These are phyloP conservation scores for Drosophila mimica DNA, from an alignment of 2,888 invertebrate genomes.

Conservation along the genomic window DNA sequence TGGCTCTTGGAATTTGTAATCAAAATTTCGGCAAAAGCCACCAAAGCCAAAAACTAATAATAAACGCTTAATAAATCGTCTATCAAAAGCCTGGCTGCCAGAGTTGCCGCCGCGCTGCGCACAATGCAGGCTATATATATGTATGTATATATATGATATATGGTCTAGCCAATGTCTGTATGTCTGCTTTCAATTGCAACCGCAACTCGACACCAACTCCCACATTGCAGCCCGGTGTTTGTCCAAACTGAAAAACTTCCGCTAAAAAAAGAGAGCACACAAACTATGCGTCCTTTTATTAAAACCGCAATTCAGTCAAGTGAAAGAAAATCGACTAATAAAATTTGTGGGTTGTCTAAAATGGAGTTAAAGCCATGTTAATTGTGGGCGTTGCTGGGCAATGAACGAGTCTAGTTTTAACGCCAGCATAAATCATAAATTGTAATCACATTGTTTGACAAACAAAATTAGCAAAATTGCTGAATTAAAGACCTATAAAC, in stretches of 20 bases:
- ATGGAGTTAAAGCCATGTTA: constrained; percentile 31
- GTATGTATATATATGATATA: constrained; percentile 58
- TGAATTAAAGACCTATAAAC: background rate
- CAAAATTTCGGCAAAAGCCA: constrained; percentile 72
- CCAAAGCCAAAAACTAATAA: constrained; percentile 71
- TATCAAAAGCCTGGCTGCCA: constrained; percentile 61
- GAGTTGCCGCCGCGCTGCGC: constrained; percentile 40
- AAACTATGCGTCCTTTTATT: constrained; percentile 51
- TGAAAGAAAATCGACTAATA: constrained; percentile 50
- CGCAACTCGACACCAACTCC: constrained; percentile 30
- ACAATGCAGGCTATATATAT: constrained; percentile 34
- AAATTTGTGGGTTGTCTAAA: constrained; percentile 34
- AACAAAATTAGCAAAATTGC: constrained; percentile 13
- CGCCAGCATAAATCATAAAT: constrained; percentile 64
- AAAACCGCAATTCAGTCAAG: constrained; percentile 53
- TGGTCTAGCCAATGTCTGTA: constrained; percentile 71
- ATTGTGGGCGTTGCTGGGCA: constrained; percentile 35
- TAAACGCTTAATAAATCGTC: constrained; percentile 78
- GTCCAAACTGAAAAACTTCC: constrained; percentile 42
- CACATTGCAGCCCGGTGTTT: constrained; percentile 25
- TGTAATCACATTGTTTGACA: constrained; percentile 59
- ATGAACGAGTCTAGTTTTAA: constrained; percentile 30
- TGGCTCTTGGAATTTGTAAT: constrained; percentile 69
- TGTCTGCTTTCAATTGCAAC: constrained; percentile 39
- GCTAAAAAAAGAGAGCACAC: constrained; percentile 41